Evolutionary conservation across 1,140 invertebrate species (phyloP).

Genomic region (Aphelinus atriplicis): DNA sequence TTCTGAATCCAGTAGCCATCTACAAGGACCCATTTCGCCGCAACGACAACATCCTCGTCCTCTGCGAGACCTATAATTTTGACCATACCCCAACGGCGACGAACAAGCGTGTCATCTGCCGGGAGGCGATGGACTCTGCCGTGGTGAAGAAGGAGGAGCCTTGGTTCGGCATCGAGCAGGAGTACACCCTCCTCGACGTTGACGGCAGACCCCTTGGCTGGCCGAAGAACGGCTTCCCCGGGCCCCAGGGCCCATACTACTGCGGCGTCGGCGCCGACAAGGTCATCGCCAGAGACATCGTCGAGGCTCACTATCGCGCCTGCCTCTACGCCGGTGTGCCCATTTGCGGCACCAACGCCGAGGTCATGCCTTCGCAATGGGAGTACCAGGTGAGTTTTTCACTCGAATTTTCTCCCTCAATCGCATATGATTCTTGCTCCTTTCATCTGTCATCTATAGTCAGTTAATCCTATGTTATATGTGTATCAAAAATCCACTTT

Average conservation of each 20-base stretch:
- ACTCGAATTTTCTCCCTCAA: no score
- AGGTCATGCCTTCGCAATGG: slow-evolving; percentile 90
- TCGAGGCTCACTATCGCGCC: slow-evolving; percentile 82
- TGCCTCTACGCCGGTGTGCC: slow-evolving; percentile 92
- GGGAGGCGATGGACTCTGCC: slow-evolving; percentile 78
- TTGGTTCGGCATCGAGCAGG: slow-evolving; percentile 96
- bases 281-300: slow-evolving; percentile 92
- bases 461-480: no score
- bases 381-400: slow-evolving; percentile 53
- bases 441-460: no score
- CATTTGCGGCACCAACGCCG: slow-evolving; percentile 92
- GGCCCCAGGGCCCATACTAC: slow-evolving; percentile 94
- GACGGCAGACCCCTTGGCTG: slow-evolving; percentile 93
- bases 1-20: slow-evolving; percentile 86
- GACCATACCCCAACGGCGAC: slow-evolving; percentile 73
- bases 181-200: slow-evolving; percentile 91
- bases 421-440: no score
- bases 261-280: slow-evolving; percentile 95
- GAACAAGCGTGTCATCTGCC: slow-evolving; percentile 81
- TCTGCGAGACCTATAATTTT: slow-evolving; percentile 85
- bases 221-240: slow-evolving; percentile 94
- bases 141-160: slow-evolving; percentile 81
- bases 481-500: no score
- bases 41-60: slow-evolving; percentile 89
- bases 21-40: slow-evolving; percentile 93